Conservation (phyloP, 2,888 invertebrate species). For the Stegophylla sp. region DNA sequence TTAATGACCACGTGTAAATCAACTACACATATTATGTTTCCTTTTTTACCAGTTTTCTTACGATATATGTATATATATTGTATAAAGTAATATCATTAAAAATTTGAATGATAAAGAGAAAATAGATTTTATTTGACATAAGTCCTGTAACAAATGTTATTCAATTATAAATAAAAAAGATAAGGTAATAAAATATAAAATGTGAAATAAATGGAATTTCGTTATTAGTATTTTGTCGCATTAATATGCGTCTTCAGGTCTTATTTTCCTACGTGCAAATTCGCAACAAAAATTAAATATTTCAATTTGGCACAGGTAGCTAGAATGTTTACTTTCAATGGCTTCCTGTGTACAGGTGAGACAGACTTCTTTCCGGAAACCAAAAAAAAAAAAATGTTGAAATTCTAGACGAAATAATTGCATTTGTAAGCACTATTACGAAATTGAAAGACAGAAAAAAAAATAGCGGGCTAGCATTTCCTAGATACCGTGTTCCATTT, state of each 20-base stretch:
- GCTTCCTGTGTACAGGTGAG: slow-evolving; percentile 57
- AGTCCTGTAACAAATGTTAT: not conserved
- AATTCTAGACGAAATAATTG: slow-evolving; percentile 55
- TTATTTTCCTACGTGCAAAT: slow-evolving; percentile 1
- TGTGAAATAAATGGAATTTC: slow-evolving; percentile 33
- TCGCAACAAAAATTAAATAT: slow-evolving; percentile 30
- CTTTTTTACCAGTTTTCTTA: not conserved
- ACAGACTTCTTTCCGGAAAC: slow-evolving; percentile 46
- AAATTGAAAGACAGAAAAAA: slow-evolving; percentile 35
- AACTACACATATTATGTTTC: not conserved
- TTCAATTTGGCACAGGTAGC: slow-evolving; percentile 49
- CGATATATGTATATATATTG: not conserved
- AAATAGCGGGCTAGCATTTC: slow-evolving; percentile 27
- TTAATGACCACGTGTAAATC: slow-evolving; percentile 41
- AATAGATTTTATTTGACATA: slow-evolving; percentile 21
- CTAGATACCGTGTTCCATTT: slow-evolving; percentile 39
- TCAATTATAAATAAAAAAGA: not conserved
- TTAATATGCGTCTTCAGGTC: not conserved
- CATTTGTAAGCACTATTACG: slow-evolving; percentile 50
- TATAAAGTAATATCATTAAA: slow-evolving; percentile 15
- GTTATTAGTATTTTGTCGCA: not conserved
- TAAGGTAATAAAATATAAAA: slow-evolving; percentile 6
- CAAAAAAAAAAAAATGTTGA: slow-evolving; percentile 52
- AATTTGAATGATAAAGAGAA: slow-evolving; percentile 29
- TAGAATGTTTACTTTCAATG: slow-evolving; percentile 40